Evolutionary conservation across 2,113 vertebrate species (phyloP).

Genomic region (Rhinoderma darwinii): DNA sequence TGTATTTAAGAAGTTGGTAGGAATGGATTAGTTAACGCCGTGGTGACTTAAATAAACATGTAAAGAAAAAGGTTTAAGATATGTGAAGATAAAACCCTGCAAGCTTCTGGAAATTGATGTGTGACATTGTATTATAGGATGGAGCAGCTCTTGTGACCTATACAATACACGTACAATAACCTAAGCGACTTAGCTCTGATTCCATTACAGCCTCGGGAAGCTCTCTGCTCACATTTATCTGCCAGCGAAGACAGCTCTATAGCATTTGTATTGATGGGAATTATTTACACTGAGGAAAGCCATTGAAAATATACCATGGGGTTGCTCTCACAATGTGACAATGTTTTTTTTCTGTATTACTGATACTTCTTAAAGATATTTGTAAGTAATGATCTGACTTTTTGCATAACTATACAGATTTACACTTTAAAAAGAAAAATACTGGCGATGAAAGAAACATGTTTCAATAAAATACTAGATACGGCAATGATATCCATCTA

Average conservation of each 20-base stretch:
- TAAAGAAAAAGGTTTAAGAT: background rate
- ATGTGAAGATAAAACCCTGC: background rate
- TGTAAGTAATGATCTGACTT: background rate
- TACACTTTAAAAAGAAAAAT: background rate
- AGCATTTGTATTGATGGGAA: conserved; percentile 12
- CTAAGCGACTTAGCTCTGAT: conserved; percentile 19
- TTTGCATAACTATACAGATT: background rate
- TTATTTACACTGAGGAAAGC: conserved; percentile 1
- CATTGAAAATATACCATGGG: background rate
- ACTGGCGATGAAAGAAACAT: too few species aligned
- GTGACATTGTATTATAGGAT: conserved; percentile 14
- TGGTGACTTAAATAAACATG: background rate
- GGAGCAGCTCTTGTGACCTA: conserved; percentile 13
- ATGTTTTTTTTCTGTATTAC: background rate
- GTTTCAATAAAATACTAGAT: too few species aligned
- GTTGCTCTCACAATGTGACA: background rate
- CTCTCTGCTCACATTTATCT: conserved; percentile 31
- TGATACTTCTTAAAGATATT: background rate
- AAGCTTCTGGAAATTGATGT: conserved; percentile 24
- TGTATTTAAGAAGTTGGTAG: background rate
- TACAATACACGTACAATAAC: conserved; percentile 14
- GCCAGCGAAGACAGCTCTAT: background rate
- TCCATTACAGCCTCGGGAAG: conserved; percentile 32
- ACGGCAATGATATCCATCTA: too few species aligned
- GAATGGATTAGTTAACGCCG: background rate